Evolutionary conservation across 2,113 vertebrate genomes (phyloP), one percentile per base, ranked within the genome.

Genomic region (Pedetes capensis): DNA sequence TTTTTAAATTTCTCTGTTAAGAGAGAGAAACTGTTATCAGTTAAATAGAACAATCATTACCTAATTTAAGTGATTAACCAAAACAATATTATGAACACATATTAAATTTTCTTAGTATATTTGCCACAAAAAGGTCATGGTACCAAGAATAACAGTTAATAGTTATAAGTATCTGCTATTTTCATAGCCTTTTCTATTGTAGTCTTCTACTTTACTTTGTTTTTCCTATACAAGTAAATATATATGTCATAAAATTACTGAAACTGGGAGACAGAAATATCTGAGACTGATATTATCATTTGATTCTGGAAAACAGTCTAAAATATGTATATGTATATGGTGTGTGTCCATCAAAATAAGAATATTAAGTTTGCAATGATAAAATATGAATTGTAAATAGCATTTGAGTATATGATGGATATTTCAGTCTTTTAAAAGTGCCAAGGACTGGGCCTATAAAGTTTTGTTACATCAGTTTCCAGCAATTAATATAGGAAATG

Each of bases 1-100:
- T 93, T 57, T 94, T 87, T 80, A 68, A 29, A 63, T 92, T 93
- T 93, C 29, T 76, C 2, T 61, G 72, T 84, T 20, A 59, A 64
- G 5, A 88, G 29, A 47, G 3, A 71, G 29, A 92, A 64, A 61
- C 91, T 93, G 66, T 84, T 72, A 8, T 85, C 44, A 92, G 0
- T 91, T 95, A 96, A 0, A 0, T 4, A 75, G 42, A 6, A 2
- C 6, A 85, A 7, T 53, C 34, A 91, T 44, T 85, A 51, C n/a
- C 8, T n/a, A 20, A 81, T 90, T 88, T 64, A 92, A 82, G 32
- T 80, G 4, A 66, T 83, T 85, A 94, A 75, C 7, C 29, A 71
- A 71, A 49, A 1, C 6, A 83, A 90, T 78, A 83, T 29, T 47
- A 8, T 44, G 11, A 95, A 57, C 87, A 76, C 13, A 23, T 63